Evolutionary conservation across 2,888 invertebrate genomes (phyloP).

Genomic region (Dugesia japonica): DNA sequence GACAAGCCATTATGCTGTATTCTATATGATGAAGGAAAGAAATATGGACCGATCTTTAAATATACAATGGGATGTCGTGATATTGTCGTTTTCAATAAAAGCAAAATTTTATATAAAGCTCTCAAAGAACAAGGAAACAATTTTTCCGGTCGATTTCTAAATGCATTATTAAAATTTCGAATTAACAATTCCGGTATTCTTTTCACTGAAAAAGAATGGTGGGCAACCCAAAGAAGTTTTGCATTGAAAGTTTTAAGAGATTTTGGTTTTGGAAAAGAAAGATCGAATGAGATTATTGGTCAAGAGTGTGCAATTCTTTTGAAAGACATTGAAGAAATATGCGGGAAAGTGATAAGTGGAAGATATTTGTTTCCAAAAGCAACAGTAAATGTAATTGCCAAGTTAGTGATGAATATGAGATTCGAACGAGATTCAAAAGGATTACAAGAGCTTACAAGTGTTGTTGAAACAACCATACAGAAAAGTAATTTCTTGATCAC

Average conservation of each 20-base stretch:
- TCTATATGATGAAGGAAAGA: background rate
- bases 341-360: background rate
- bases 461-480: background rate
- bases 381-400: slow-evolving; percentile 21
- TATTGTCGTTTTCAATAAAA: slow-evolving; percentile 13
- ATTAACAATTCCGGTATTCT: background rate
- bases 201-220: slow-evolving; percentile 23
- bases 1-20: background rate
- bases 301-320: background rate
- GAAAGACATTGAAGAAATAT: slow-evolving; percentile 12
- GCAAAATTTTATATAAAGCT: slow-evolving; percentile 17
- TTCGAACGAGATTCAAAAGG: slow-evolving; percentile 1
- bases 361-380: slow-evolving; percentile 11
- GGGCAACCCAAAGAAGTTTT: slow-evolving; percentile 27
- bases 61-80: background rate
- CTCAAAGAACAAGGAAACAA: background rate
- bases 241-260: slow-evolving; percentile 23
- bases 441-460: background rate
- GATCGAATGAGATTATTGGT: background rate
- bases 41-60: background rate
- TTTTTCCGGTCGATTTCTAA: background rate
- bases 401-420: slow-evolving; percentile 16
- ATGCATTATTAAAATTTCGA: background rate
- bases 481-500: background rate
- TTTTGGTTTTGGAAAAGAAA: slow-evolving; percentile 29